These are phyloP conservation scores for Chromoteleia sp. DNA, from an alignment of 2,888 invertebrate species.

Conservation along the genomic window DNA sequence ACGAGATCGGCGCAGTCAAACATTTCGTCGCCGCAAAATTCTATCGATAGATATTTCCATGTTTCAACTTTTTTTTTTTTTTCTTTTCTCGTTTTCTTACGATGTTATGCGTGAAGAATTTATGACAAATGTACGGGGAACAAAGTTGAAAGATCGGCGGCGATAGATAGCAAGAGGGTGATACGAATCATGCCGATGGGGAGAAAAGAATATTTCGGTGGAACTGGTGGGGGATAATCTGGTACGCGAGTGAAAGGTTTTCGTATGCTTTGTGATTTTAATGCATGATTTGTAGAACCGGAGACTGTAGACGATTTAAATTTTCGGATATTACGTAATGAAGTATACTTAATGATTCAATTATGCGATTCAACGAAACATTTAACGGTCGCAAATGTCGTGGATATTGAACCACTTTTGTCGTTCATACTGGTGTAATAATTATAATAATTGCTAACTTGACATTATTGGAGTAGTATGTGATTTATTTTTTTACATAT, in stretches of 20 bases:
- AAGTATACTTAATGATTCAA: too few relatives aligned
- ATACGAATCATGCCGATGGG: slow-evolving; percentile 29
- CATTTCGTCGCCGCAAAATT: slow-evolving; percentile 30
- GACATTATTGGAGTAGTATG: too few relatives aligned
- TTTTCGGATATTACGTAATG: too few relatives aligned
- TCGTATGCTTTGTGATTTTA: background rate
- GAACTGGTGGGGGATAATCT: background rate
- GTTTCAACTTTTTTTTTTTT: slow-evolving; percentile 23
- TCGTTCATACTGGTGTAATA: too few relatives aligned
- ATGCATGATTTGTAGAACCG: too few relatives aligned
- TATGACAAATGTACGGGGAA: slow-evolving; percentile 41
- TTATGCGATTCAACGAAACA: too few relatives aligned
- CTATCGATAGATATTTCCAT: slow-evolving; percentile 34
- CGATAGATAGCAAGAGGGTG: slow-evolving; percentile 10
- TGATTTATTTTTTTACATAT: too few relatives aligned
- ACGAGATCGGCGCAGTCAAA: slow-evolving; percentile 34
- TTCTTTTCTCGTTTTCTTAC: slow-evolving; percentile 19
- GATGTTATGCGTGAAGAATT: slow-evolving; percentile 33
- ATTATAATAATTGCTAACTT: too few relatives aligned
- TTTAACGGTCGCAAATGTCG: too few relatives aligned
- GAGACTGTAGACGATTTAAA: too few relatives aligned
- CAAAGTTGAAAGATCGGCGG: slow-evolving; percentile 12
- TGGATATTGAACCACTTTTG: too few relatives aligned
- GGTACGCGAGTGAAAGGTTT: background rate
- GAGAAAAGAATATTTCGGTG: background rate